Percentiles rank a stretch among this genome's conserved stretches.
Conservation (phyloP, 2,888 invertebrate species). For the Calameuta filiformis region DNA sequence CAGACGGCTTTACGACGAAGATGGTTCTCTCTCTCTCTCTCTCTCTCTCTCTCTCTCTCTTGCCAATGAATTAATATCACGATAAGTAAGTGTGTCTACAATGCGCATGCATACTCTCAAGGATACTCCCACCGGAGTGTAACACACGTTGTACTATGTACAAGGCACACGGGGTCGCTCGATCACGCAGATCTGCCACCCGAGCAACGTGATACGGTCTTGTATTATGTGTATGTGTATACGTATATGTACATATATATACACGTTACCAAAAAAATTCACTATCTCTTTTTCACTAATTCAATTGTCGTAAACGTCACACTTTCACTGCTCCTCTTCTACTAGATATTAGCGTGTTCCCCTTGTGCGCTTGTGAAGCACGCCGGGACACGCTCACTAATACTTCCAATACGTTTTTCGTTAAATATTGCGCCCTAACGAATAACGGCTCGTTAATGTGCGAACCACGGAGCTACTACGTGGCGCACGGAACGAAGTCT, state of each 20-base stretch:
- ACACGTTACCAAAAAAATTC: background rate
- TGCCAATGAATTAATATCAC: background rate
- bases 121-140: background rate
- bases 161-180: background rate
- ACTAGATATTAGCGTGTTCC: background rate
- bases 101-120: background rate
- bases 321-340: background rate
- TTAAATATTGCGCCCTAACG: background rate
- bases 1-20: background rate
- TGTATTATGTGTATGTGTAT: background rate
- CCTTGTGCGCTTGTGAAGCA: background rate
- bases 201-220: background rate
- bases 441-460: background rate
- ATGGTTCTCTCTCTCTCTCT: background rate
- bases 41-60: background rate
- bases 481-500: conserved; percentile 39
- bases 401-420: background rate
- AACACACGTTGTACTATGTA: background rate
- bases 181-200: background rate
- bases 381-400: background rate
- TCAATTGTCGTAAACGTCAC: background rate
- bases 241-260: background rate
- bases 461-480: conserved; percentile 5
- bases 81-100: background rate
- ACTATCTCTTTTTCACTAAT: background rate